Conservation (phyloP, 2,888 invertebrate genomes). For the Gryllus longicercus region DNA sequence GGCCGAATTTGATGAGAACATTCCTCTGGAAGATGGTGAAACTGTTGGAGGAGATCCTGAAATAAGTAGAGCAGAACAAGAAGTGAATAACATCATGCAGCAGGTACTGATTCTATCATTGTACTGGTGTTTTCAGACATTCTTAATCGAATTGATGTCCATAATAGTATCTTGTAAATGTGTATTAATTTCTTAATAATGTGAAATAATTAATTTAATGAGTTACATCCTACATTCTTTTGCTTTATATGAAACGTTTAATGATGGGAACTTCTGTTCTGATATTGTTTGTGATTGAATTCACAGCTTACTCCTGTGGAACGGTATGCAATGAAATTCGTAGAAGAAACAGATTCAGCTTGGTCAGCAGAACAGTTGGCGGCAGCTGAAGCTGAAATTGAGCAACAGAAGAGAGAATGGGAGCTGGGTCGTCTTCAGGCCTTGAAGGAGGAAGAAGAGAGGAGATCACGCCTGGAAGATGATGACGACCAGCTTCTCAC, state of each 20-base stretch:
- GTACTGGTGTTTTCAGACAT: not conserved
- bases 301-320: slow-evolving; percentile 87
- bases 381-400: slow-evolving; percentile 84
- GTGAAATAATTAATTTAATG: no score
- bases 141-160: no score
- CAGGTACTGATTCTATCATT: slow-evolving; percentile 54
- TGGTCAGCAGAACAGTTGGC: slow-evolving; percentile 77
- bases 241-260: no score
- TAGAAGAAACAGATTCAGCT: slow-evolving; percentile 81
- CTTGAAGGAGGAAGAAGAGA: slow-evolving; percentile 62
- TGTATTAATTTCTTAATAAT: no score
- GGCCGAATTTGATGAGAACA: slow-evolving; percentile 93
- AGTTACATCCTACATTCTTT: no score
- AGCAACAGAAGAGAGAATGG: slow-evolving; percentile 82
- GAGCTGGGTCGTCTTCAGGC: slow-evolving; percentile 77
- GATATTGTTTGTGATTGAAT: slow-evolving; percentile 24
- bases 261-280: no score
- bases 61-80: slow-evolving; percentile 68
- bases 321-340: slow-evolving; percentile 88
- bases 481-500: slow-evolving; percentile 66
- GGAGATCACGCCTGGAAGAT: slow-evolving; percentile 53
- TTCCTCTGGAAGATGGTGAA: slow-evolving; percentile 73
- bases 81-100: slow-evolving; percentile 66
- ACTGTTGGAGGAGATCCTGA: slow-evolving; percentile 51
- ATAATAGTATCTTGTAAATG: no score